Conservation (phyloP, 2,888 invertebrate genomes). For the Drosophila falleni region DNA sequence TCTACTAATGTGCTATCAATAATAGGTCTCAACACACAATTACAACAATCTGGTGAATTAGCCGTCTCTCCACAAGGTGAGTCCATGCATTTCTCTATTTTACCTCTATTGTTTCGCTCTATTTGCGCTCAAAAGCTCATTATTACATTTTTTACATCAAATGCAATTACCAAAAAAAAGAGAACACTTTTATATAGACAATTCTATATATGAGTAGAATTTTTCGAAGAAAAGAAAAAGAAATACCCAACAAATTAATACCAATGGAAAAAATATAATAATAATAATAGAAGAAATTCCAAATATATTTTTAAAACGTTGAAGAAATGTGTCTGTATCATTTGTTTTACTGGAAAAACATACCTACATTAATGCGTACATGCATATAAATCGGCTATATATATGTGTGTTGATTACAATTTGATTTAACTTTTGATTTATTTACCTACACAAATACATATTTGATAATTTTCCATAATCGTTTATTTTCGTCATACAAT, state of each 20-base stretch:
- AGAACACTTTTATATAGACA: not conserved
- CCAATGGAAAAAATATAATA: slow-evolving; percentile 37
- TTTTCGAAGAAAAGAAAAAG: slow-evolving; percentile 18
- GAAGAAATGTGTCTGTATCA: slow-evolving; percentile 65
- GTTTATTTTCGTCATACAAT: slow-evolving; percentile 66
- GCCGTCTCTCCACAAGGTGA: slow-evolving; percentile 95
- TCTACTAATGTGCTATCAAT: not conserved
- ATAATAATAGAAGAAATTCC: slow-evolving; percentile 41
- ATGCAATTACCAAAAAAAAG: slow-evolving; percentile 61
- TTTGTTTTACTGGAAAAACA: slow-evolving; percentile 61
- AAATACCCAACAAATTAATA: slow-evolving; percentile 33
- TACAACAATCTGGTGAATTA: slow-evolving; percentile 88
- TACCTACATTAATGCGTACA: slow-evolving; percentile 50
- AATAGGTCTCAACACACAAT: slow-evolving; percentile 85
- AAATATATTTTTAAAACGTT: slow-evolving; percentile 53
- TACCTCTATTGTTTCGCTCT: slow-evolving; percentile 85
- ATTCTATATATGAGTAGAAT: slow-evolving; percentile 5
- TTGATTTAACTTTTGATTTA: slow-evolving; percentile 80
- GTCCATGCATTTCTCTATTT: slow-evolving; percentile 85
- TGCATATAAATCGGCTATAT: slow-evolving; percentile 59
- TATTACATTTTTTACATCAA: slow-evolving; percentile 80
- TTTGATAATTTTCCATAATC: slow-evolving; percentile 66
- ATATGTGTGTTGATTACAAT: slow-evolving; percentile 70
- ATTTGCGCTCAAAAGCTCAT: slow-evolving; percentile 78
- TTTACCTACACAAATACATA: slow-evolving; percentile 55